Base-by-base conservation (phyloP, 2,113 vertebrate species). In the Paralichthys olivaceus region DNA sequence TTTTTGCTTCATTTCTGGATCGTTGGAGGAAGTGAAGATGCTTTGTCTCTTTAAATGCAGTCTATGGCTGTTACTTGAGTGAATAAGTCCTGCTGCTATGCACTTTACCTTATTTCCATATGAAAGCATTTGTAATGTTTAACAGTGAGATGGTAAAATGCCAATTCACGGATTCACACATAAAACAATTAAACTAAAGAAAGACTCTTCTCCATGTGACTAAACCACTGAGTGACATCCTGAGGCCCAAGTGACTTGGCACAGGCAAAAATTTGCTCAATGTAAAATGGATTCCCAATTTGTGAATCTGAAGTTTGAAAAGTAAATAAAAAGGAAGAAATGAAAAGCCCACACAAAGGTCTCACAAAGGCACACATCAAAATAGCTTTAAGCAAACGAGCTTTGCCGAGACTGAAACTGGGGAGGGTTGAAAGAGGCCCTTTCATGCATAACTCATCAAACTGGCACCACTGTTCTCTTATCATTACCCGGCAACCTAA, bases 371-470 rank as follows among this genome's bases (percentile, higher is more conserved):
- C 86, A 77, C 53, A 82, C 82, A 90, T 88, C 78, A 84, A 89
- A 85, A 89, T 75, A 77, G 82, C 86, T 89, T 86, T 70, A 78
- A 85, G 87, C 74, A 89, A 87, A 85, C 54, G 55, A 87, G 80
- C 78, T 78, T 80, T 84, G 80, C 80, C 4, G 51, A 76, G 79
- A 78, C 79, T 69, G 66, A 80, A 87, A 79, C 69, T 40, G 74
- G 66, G 69, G 79, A 87, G 84, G 81, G 83, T 89, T 87, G 87
- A 89, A 88, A 88, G 84, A 80, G 82, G 80, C 43, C 55, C 81
- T 90, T 93, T 92, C 86, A 91, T 91, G 90, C 88, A 93, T 91
- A 87, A 89, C 90, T 90, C 86, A 93, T 89, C 88, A 92, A 90
- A 91, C 87, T 81, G 67, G 78, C 80, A 74, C 75, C 65, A 68